Evolutionary conservation across 2,113 vertebrate species (phyloP).

Genomic region (Carollia perspicillata): DNA sequence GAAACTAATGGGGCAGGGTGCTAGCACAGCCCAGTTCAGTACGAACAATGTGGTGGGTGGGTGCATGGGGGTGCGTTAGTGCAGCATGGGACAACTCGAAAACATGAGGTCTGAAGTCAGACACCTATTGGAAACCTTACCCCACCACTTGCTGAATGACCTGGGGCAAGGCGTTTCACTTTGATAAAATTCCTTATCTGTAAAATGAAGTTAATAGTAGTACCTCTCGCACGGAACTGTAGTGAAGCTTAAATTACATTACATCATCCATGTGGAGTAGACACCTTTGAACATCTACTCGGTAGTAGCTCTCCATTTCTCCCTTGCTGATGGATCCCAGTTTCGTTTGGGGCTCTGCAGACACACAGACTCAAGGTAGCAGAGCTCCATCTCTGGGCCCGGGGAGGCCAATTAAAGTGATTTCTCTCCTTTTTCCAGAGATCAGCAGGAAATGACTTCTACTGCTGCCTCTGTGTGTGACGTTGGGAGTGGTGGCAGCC

Average conservation of each 20-base stretch:
- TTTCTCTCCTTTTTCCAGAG: not conserved
- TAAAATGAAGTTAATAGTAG: not conserved
- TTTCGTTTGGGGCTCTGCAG: not conserved
- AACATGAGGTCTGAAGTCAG: not conserved
- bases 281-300: not conserved
- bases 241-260: not conserved
- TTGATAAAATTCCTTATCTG: not conserved
- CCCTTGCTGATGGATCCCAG: not conserved
- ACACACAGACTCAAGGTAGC: not conserved
- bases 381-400: not conserved
- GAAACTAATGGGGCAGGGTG: not conserved
- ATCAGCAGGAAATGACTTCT: not conserved
- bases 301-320: not conserved
- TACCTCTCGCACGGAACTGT: not conserved
- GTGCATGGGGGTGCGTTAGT: not conserved
- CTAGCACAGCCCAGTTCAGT: not conserved
- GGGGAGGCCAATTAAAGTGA: not conserved
- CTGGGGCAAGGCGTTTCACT: not conserved
- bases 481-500: not conserved
- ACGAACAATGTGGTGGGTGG: not conserved
- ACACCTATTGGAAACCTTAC: not conserved
- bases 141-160: not conserved
- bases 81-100: not conserved
- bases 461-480: not conserved
- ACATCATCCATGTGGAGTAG: not conserved